A percentile compares a stretch with the other conserved stretches of the same genome.
phyloP scores from a whole-genome alignment of 2,797 vertebrate genomes.

The Staurois parvus region DNA sequence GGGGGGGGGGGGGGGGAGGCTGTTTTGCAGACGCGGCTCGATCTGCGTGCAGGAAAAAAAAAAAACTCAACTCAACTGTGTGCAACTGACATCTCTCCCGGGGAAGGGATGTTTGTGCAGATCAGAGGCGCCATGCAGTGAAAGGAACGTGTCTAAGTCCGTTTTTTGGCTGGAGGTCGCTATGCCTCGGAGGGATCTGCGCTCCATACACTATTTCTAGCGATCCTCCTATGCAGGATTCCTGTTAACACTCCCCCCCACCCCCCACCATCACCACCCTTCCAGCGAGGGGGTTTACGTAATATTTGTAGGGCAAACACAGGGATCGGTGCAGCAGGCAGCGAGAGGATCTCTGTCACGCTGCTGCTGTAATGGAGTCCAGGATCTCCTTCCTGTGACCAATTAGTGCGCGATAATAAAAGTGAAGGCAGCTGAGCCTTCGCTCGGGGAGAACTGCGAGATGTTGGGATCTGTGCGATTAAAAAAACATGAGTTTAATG shows the following conservation, averaged over 20 bases:
- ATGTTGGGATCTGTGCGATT: too few relatives aligned
- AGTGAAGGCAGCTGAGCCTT: neutral
- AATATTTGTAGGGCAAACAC: neutral
- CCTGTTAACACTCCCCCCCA: neutral
- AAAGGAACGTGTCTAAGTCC: neutral
- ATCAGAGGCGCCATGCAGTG: neutral
- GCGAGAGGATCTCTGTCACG: neutral
- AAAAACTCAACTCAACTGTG: neutral
- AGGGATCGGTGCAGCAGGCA: neutral
- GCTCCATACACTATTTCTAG: neutral
- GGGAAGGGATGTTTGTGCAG: neutral
- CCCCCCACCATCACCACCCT: neutral
- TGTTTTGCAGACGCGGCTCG: neutral
- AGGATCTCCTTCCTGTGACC: slow-evolving; percentile 5
- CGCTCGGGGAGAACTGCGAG: too few relatives aligned
- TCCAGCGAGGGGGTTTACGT: neutral
- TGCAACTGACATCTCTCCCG: neutral
- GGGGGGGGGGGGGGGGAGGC: too few relatives aligned
- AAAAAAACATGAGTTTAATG: too few relatives aligned
- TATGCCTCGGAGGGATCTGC: neutral
- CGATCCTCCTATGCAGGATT: neutral
- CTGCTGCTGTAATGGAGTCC: slow-evolving; percentile 12
- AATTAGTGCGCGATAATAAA: neutral
- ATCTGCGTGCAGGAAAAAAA: neutral
- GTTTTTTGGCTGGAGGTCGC: neutral